Conservation (phyloP, 2,888 invertebrate genomes). For the Platerodrilus igneus region DNA sequence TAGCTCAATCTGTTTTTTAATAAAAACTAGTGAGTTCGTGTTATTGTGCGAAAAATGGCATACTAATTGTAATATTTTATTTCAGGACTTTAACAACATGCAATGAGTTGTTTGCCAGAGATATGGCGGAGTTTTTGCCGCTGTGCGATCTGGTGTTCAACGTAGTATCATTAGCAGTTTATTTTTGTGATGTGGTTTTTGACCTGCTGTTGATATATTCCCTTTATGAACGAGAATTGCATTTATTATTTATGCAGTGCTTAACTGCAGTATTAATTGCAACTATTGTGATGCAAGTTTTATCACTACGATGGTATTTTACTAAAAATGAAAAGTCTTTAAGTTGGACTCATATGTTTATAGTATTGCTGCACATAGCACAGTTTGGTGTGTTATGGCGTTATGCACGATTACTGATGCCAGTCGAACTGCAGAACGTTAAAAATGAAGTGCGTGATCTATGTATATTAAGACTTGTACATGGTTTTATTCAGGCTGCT, state of each 20-base stretch:
- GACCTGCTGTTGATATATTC: constrained; percentile 84
- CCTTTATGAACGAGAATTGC: constrained; percentile 63
- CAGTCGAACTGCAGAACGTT: constrained; percentile 74
- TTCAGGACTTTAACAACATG: too few relatives aligned
- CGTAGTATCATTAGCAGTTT: constrained; percentile 82
- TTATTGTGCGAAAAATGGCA: too few relatives aligned
- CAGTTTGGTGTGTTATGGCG: constrained; percentile 74
- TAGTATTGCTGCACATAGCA: constrained; percentile 59
- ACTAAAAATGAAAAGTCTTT: constrained; percentile 49
- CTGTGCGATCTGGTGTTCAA: constrained; percentile 89
- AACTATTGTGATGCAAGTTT: constrained; percentile 68
- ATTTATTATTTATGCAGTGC: constrained; percentile 63
- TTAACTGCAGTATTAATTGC: constrained; percentile 69
- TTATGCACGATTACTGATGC: constrained; percentile 79
- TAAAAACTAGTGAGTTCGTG: too few relatives aligned
- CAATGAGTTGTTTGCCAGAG: constrained; percentile 40
- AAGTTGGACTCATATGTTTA: constrained; percentile 50
- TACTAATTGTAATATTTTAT: too few relatives aligned
- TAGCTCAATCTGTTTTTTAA: too few relatives aligned
- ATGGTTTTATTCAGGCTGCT: constrained; percentile 84
- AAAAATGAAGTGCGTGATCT: constrained; percentile 76
- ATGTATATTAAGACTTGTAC: constrained; percentile 75
- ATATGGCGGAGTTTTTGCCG: constrained; percentile 79
- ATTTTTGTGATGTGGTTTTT: constrained; percentile 88
- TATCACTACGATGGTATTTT: constrained; percentile 73